Evolutionary conservation across 1,140 invertebrate species (phyloP), one percentile per base, ranked within the genome.

Genomic region (Philopotamus ludificatus): DNA sequence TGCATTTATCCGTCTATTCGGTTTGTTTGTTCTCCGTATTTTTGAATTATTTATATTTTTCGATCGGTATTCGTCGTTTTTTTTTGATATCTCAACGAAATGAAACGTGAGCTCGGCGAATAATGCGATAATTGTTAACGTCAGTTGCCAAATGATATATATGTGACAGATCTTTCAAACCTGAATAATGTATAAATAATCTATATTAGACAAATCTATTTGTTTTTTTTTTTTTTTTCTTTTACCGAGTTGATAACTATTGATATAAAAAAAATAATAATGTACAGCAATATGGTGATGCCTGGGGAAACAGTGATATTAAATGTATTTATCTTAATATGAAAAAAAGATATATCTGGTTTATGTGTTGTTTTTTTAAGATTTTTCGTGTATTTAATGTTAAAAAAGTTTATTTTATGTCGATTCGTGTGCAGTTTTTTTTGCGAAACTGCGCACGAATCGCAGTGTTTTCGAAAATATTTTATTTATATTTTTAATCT

Each of bases 261-360:
- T 7, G 12, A 34, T 34, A 34, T 34, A 7, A 7, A 7, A 7
- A 34, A 66, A 66, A 66, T n/a, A n/a, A n/a, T n/a, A 65, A 18
- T 66, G 45, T 55, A 61, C 47, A 66, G 64, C 64, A 66, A 66
- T 66, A 66, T 39, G 58, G 49, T 55, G 18, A 55, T 55, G 57
- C 57, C 64, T 66, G 64, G 47, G 58, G 28, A 39, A 60, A 23
- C 50, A 66, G 64, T 66, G 64, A 66, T 66, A 66, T 61, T 61
- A 53, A 61, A 53, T 39, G 34, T 66, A 54, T 61, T 66, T 57
- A 44, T 55, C 12, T 25, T 55, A n/a, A n/a, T n/a, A n/a, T n/a
- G n/a, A n/a, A n/a, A n/a, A n/a, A n/a, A n/a, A n/a, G n/a, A n/a
- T n/a, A n/a, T n/a, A n/a, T n/a, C n/a, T n/a, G n/a, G n/a, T n/a